Evolutionary conservation across 30 jellyfish, hydroid and myxozoan species (phyloP).

Genomic region (Nemopilema nomurai): DNA sequence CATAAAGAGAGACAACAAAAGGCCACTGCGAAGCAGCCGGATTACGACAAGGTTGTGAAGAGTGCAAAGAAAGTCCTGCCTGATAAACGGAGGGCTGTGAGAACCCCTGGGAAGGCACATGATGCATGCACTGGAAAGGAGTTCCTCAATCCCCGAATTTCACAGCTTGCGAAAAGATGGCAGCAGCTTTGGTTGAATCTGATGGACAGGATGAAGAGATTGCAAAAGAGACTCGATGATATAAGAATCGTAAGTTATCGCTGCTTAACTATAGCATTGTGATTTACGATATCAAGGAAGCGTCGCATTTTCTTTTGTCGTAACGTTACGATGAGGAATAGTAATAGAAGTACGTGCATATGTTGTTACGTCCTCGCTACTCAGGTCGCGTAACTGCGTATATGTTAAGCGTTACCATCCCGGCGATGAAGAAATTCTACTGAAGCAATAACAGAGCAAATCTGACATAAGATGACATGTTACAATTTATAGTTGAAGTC

Average conservation of each 20-base stretch:
- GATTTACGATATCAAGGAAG: background rate
- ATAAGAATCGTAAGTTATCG: slow-evolving; percentile 70
- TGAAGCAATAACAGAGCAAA: too few species aligned
- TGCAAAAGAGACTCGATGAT: slow-evolving; percentile 75
- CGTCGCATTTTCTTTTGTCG: background rate
- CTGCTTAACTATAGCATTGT: too few species aligned
- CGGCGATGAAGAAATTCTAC: too few species aligned
- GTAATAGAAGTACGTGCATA: too few species aligned
- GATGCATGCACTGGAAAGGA: slow-evolving; percentile 63
- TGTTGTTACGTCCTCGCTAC: too few species aligned
- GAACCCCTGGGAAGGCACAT: slow-evolving; percentile 71
- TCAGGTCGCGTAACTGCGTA: too few species aligned
- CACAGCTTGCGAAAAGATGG: slow-evolving; percentile 88
- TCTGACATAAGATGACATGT: too few species aligned
- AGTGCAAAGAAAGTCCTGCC: slow-evolving; percentile 78
- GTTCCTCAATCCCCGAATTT: slow-evolving; percentile 70
- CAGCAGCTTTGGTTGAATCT: slow-evolving; percentile 85
- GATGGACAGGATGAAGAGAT: slow-evolving; percentile 71
- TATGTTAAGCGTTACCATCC: too few species aligned
- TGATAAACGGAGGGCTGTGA: slow-evolving; percentile 66
- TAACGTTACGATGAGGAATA: too few species aligned
- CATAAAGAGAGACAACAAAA: slow-evolving; percentile 66
- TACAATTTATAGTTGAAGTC: background rate
- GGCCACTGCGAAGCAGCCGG: slow-evolving; percentile 91
- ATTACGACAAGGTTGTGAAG: slow-evolving; percentile 76